Base-by-base conservation (phyloP, 2,797 vertebrate species). In the Anolis apletophallus region DNA sequence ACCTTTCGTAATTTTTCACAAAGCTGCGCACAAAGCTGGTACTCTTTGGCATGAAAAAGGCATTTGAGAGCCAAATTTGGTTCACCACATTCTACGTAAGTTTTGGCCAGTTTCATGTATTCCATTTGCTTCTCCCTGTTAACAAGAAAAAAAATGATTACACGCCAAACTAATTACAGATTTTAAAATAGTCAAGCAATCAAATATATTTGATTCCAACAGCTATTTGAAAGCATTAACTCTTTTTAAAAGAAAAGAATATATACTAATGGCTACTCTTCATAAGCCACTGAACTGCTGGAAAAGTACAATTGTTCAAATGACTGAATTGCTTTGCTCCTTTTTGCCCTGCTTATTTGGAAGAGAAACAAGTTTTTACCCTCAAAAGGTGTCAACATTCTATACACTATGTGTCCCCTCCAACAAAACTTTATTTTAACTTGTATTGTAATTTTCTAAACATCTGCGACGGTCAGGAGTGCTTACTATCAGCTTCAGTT, bases 1-100 rank as follows among this genome's bases (percentile, higher is more conserved):
- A 97, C 97, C 97, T 97, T 97, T 93, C 96, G 96, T 40, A 97
- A 83, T 85, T 92, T 96, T 91, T 97, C 96, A 59, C 95, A 96
- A 10, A 97, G 90, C 71, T 96, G 95, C 84, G 95, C 97, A 55
- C 94, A 97, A 14, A 97, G 97, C 67, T 83, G 92, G 88, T 96
- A 97, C 81, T 97, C 96, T 91, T 96, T 97, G 50, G 96, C 95
- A 0, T 95, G 96, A 88, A 93, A 94, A 73, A 97, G 91, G 83
- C 97, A 97, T 92, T 97, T 97, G 8, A 97, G 91, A 23, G 96
- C 95, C 5, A 97, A 91, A 71, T 96, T 96, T 71, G 96, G 95
- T 85, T 97, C 96, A 17, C 85, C 91, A 29, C 96, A 97, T 87
- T 97, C 96, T 92, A 97, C 88, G 78, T 97, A 97, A 26, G 94